Conservation (phyloP, 2,797 vertebrate genomes). For the Anguilla obscura region DNA sequence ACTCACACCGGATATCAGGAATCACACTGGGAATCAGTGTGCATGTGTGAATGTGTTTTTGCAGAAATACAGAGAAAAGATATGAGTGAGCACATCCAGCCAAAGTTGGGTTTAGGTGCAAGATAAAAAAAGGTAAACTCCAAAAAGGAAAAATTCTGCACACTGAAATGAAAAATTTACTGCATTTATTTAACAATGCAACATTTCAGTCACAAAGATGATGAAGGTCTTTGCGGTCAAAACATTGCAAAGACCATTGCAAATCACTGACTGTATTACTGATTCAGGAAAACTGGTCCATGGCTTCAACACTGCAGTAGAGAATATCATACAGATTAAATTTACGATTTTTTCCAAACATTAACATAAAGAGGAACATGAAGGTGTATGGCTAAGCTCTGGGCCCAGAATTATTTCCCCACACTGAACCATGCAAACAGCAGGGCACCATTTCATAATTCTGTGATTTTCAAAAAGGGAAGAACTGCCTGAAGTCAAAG, state of each 20-base stretch:
- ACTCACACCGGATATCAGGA: not conserved
- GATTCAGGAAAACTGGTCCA: not conserved
- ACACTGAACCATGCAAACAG: not conserved
- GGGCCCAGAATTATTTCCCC: not conserved
- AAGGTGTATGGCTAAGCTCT: not conserved
- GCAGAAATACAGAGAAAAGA: not conserved
- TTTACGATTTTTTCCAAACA: not conserved
- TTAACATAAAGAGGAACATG: not conserved
- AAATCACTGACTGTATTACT: not conserved
- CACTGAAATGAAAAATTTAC: no score
- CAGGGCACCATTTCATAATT: conserved; percentile 23
- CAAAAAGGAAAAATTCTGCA: no score
- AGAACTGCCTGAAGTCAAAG: not conserved
- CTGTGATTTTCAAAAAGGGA: conserved; percentile 19
- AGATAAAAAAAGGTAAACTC: no score
- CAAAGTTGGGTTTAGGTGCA: no score
- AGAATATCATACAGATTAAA: not conserved
- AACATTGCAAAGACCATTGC: not conserved
- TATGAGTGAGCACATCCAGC: no score
- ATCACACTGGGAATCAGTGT: not conserved
- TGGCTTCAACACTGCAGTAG: not conserved
- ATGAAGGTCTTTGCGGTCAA: no score
- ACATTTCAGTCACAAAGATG: no score
- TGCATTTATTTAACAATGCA: no score
- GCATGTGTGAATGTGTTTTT: not conserved